phyloP scores from a whole-genome alignment of 2,888 invertebrate species.

The Fabriciana adippe region DNA sequence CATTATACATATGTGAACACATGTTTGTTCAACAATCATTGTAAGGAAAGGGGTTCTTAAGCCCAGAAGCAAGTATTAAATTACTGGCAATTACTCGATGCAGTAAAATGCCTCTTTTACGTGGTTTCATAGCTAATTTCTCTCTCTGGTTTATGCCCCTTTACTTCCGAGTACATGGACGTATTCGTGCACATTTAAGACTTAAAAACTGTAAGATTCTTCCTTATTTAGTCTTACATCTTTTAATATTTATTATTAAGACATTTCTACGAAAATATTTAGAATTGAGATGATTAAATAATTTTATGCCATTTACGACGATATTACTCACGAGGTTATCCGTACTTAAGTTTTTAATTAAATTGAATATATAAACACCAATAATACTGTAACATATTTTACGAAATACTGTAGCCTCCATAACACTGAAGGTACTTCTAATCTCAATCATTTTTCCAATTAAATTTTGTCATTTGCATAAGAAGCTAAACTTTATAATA shows the following conservation, averaged over 20 bases:
- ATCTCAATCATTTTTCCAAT: too few species aligned
- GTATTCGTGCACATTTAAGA: not conserved
- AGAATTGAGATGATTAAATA: too few species aligned
- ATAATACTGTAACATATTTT: too few species aligned
- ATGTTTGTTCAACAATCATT: slow-evolving; percentile 5
- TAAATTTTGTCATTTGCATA: not conserved
- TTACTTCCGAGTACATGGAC: slow-evolving; percentile 5
- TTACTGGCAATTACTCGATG: slow-evolving; percentile 24
- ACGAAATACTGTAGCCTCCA: too few species aligned
- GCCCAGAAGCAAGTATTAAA: slow-evolving; percentile 24
- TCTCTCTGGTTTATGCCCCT: slow-evolving; percentile 21
- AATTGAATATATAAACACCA: too few species aligned
- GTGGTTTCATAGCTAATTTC: slow-evolving; percentile 21
- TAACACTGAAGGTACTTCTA: too few species aligned
- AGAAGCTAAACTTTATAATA: slow-evolving; percentile 4
- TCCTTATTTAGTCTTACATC: not conserved
- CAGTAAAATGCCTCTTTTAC: slow-evolving; percentile 18
- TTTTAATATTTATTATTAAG: too few species aligned
- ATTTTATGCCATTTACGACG: too few species aligned
- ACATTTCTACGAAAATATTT: too few species aligned
- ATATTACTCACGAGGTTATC: too few species aligned
- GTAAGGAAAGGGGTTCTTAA: slow-evolving; percentile 4
- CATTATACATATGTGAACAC: not conserved
- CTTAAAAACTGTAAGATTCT: not conserved
- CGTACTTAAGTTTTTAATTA: too few species aligned